Evolutionary conservation across 2,797 vertebrate species (phyloP).

Genomic region (Melopsittacus undulatus): DNA sequence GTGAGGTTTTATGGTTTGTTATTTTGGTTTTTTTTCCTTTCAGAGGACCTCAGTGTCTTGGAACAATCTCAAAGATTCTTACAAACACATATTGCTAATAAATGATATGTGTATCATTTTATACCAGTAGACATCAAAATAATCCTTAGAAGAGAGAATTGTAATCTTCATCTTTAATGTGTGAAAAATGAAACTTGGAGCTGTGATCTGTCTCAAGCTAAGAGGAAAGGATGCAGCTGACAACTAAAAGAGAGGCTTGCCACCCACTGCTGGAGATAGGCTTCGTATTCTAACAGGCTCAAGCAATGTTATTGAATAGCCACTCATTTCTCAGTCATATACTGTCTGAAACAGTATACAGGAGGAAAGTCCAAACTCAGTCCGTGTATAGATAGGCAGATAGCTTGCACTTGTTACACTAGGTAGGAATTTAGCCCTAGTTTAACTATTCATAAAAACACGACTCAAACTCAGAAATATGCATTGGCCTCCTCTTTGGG

Average conservation of each 20-base stretch:
- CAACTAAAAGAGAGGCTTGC: not conserved
- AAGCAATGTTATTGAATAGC: not conserved
- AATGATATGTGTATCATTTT: not conserved
- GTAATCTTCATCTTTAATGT: conserved; percentile 2
- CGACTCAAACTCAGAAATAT: not conserved
- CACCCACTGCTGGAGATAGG: conserved; percentile 11
- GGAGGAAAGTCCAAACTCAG: not conserved
- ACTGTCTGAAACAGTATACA: not conserved
- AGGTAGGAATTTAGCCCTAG: not conserved
- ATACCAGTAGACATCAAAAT: conserved; percentile 7
- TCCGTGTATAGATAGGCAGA: not conserved
- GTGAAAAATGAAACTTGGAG: not conserved
- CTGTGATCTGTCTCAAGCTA: not conserved
- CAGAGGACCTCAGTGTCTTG: not conserved
- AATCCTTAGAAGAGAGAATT: not conserved
- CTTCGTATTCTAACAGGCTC: not conserved
- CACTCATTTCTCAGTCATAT: not conserved
- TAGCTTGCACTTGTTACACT: not conserved
- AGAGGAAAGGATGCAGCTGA: conserved; percentile 1
- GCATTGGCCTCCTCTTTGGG: not conserved
- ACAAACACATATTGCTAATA: not conserved
- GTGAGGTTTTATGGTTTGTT: not conserved
- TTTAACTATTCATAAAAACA: not conserved
- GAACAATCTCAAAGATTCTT: not conserved
- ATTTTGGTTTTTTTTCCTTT: not conserved